A percentile compares a stretch with the other conserved stretches of the same genome.
Evolutionary conservation across 2,888 invertebrate genomes (phyloP).

Genomic region (Palloptera scutellata): DNA sequence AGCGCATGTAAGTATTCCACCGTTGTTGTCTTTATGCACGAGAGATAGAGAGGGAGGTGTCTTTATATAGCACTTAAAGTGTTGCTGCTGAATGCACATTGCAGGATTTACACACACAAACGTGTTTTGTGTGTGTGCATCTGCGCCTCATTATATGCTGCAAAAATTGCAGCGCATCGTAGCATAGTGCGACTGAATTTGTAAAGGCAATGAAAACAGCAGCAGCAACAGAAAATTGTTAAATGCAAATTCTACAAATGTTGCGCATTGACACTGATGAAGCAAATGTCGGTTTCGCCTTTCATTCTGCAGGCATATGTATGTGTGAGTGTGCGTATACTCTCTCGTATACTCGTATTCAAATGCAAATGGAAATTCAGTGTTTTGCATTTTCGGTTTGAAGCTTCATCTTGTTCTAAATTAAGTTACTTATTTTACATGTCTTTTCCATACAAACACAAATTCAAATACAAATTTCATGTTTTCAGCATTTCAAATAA

Average conservation of each 20-base stretch:
- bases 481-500: neutral
- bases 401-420: neutral
- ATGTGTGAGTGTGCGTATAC: no score
- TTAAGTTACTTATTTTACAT: neutral
- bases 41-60: neutral
- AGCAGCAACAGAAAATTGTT: slow-evolving; percentile 15
- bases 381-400: slow-evolving; percentile 8
- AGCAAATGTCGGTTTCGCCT: slow-evolving; percentile 1
- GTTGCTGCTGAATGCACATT: no score
- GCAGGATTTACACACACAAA: no score
- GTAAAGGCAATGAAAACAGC: slow-evolving; percentile 15
- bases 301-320: no score
- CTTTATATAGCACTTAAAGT: no score
- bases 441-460: neutral
- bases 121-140: neutral
- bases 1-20: neutral
- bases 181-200: neutral
- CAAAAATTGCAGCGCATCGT: neutral
- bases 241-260: slow-evolving; percentile 22
- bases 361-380: slow-evolving; percentile 21
- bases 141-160: neutral
- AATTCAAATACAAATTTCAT: no score
- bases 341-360: neutral
- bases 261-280: slow-evolving; percentile 1
- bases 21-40: neutral